Percentiles rank a stretch among this genome's conserved stretches.
Evolutionary conservation across 1,140 invertebrate species (phyloP).

Genomic region (Pygmarrhopalites habei): DNA sequence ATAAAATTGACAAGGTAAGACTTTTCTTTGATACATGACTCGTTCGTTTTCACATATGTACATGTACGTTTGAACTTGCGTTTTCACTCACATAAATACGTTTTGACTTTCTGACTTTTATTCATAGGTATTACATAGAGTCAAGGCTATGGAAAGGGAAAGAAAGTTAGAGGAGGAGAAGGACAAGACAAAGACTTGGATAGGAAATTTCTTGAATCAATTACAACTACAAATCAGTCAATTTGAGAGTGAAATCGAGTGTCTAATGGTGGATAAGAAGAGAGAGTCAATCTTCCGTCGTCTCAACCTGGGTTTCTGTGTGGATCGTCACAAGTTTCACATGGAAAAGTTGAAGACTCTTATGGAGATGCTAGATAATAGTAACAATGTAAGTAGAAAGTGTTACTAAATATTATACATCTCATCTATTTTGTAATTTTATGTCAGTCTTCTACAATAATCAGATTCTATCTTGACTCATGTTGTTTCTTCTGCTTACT

Average conservation of each 20-base stretch:
- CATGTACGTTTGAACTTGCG: too few species aligned
- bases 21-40: too few species aligned
- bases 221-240: conserved; percentile 73
- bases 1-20: too few species aligned
- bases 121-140: too few species aligned
- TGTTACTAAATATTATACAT: background rate
- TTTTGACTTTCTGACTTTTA: too few species aligned
- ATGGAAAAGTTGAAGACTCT: conserved; percentile 95
- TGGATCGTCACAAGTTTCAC: conserved; percentile 94
- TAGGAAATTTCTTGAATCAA: conserved; percentile 74
- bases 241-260: conserved; percentile 96
- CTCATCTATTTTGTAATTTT: background rate
- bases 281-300: conserved; percentile 91
- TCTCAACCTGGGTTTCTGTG: conserved; percentile 80
- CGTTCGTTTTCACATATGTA: too few species aligned
- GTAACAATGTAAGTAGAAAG: conserved; percentile 1
- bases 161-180: conserved; percentile 99
- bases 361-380: conserved; percentile 92
- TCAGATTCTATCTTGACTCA: background rate
- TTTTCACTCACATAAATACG: too few species aligned
- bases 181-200: conserved; percentile 90
- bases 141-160: conserved; percentile 98
- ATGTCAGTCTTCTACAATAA: background rate
- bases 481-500: too few species aligned
- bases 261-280: conserved; percentile 88